Evolutionary conservation across 1,140 invertebrate genomes (phyloP), one percentile per base, ranked within the genome.

Genomic region (Manduca sexta): DNA sequence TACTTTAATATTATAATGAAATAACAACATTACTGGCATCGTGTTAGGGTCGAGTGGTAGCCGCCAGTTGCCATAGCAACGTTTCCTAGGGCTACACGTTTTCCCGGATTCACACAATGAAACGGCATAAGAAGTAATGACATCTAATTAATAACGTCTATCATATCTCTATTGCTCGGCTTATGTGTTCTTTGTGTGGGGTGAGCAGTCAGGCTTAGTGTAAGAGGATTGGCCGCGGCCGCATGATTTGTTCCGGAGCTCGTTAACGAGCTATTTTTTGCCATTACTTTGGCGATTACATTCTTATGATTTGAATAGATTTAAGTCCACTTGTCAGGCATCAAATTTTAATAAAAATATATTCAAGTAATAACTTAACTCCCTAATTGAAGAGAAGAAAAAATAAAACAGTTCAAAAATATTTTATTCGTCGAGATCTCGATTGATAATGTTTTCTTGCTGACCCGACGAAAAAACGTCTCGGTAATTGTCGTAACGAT

Each of bases 131-230:
- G 74, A 83, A 67, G 74, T 75, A 81, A 84, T 65, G 81, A 75
- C 75, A 79, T 81, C 75, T 81, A 84, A 84, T 84, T 84, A 84
- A 84, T 84, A 83, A 81, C 75, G 70, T 83, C 70, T 81, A 83
- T 84, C 74, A 83, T 84, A 84, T 81, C 77, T 84, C 76, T 73
- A 82, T 81, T 81, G 73, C 72, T 65, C 52, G 70, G 71, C 78
- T 77, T 78, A 78, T 74, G 60, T 69, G 64, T 58, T 49, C 56
- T 43, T 43, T 45, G 43, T 34, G 49, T 45, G 46, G 64, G 65
- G 62, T 26, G 21, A 26, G 21, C 21, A 41, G 55, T 48, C 42
- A 59, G 64, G 78, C 72, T 82, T 80, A 80, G 51, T 60, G 66
- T 80, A 84, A 82, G 80, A 80, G 78, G 80, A 84, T 84, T 84